phyloP scores from a whole-genome alignment of 1,140 invertebrate genomes.

The Pseudomyrmex dendroicus region DNA sequence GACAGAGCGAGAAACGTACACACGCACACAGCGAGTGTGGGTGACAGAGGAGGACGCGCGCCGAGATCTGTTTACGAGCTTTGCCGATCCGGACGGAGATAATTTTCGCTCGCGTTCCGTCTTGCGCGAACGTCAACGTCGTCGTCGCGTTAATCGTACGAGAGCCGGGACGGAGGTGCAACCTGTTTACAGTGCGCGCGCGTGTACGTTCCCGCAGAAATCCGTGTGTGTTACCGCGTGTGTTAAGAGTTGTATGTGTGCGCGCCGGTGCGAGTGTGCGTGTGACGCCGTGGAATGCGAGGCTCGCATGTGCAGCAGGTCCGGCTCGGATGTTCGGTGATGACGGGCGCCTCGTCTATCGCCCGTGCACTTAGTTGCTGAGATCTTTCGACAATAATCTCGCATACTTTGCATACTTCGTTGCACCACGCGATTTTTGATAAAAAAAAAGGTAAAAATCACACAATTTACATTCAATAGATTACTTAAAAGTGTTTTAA shows the following conservation, averaged over 20 bases:
- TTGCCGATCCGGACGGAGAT: background rate
- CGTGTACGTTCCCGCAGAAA: slow-evolving; percentile 3
- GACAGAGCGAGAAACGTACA: background rate
- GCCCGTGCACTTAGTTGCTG: background rate
- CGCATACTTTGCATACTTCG: slow-evolving; percentile 3
- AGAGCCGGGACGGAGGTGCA: slow-evolving; percentile 19
- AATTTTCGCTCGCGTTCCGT: background rate
- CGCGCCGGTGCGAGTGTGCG: background rate
- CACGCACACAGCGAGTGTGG: background rate
- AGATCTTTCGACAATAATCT: background rate
- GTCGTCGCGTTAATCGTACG: background rate
- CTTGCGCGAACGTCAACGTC: background rate
- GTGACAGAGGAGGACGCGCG: background rate
- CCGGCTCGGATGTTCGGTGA: slow-evolving; percentile 46
- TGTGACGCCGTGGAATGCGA: slow-evolving; percentile 66
- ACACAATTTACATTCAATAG: too few species aligned
- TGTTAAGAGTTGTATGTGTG: slow-evolving; percentile 32
- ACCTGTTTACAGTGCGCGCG: slow-evolving; percentile 51
- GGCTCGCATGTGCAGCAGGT: slow-evolving; percentile 64
- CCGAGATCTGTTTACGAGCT: slow-evolving; percentile 2
- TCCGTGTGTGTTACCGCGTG: slow-evolving; percentile 55
- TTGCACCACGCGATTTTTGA: too few species aligned
- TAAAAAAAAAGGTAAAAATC: background rate
- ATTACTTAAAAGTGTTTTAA: too few species aligned
- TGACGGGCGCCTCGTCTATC: slow-evolving; percentile 18